These are phyloP conservation scores for Battus philenor DNA, from an alignment of 1,140 invertebrate species.

Conservation along the genomic window DNA sequence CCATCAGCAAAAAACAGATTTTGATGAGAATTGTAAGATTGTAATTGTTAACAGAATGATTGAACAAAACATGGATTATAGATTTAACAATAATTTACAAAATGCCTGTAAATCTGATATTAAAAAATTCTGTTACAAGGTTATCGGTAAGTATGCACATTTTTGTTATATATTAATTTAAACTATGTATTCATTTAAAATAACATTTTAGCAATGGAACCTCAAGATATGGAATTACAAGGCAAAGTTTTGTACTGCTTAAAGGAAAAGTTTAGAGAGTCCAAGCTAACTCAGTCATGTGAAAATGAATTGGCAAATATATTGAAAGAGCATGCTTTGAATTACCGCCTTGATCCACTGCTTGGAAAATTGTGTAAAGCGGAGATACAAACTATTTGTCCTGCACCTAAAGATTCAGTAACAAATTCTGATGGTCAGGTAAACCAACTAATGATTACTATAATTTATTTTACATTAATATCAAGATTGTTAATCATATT, in stretches of 20 bases:
- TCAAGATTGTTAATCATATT: slow-evolving; percentile 1
- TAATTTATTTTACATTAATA: not conserved
- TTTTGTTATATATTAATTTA: slow-evolving; percentile 14
- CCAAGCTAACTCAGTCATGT: slow-evolving; percentile 84
- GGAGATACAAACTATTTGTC: slow-evolving; percentile 81
- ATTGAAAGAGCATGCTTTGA: slow-evolving; percentile 89
- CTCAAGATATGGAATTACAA: slow-evolving; percentile 78
- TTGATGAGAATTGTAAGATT: slow-evolving; percentile 90
- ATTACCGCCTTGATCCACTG: slow-evolving; percentile 91
- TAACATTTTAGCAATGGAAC: slow-evolving; percentile 52
- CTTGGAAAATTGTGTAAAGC: slow-evolving; percentile 85
- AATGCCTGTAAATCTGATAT: slow-evolving; percentile 86
- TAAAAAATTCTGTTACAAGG: slow-evolving; percentile 82
- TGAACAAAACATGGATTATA: slow-evolving; percentile 93
- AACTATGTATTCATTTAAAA: not conserved
- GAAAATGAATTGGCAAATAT: slow-evolving; percentile 88
- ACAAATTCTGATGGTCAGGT: slow-evolving; percentile 76
- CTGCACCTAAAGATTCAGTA: slow-evolving; percentile 73
- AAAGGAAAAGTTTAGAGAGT: slow-evolving; percentile 85
- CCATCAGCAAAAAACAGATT: slow-evolving; percentile 87
- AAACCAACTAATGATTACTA: slow-evolving; percentile 17
- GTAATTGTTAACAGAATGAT: slow-evolving; percentile 93
- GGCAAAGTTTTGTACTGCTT: slow-evolving; percentile 83
- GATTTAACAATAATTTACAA: slow-evolving; percentile 92
- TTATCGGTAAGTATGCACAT: slow-evolving; percentile 76